Evolutionary conservation across 2,888 invertebrate genomes (phyloP).

Genomic region (Dermolepida albohirtum): DNA sequence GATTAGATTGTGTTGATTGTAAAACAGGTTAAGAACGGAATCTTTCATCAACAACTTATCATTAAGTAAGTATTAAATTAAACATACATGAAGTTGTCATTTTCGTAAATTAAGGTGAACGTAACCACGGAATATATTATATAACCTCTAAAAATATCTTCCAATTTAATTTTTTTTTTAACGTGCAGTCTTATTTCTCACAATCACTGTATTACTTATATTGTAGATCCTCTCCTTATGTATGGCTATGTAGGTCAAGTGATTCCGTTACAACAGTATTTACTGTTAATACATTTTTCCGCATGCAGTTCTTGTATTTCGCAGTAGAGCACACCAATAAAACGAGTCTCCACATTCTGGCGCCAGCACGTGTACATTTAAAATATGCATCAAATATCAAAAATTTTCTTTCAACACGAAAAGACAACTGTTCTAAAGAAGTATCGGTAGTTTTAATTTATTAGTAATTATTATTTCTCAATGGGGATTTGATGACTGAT

Average conservation of each 20-base stretch:
- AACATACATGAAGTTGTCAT: constrained; percentile 1
- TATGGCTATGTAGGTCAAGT: constrained; percentile 43
- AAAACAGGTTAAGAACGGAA: constrained; percentile 33
- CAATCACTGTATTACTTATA: constrained; percentile 15
- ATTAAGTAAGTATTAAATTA: constrained; percentile 15
- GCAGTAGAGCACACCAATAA: constrained; percentile 14
- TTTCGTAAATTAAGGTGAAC: constrained; percentile 21
- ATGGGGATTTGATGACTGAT: neutral
- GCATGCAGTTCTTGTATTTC: constrained; percentile 21
- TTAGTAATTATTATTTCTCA: neutral
- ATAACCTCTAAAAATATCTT: constrained; percentile 14
- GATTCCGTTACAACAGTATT: constrained; percentile 44
- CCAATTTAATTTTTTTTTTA: neutral
- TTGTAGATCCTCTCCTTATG: constrained; percentile 26
- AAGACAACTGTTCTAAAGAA: neutral
- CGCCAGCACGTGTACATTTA: constrained; percentile 28
- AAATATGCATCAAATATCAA: constrained; percentile 32
- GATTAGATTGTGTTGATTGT: neutral
- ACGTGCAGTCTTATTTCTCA: constrained; percentile 6
- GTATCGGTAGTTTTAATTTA: neutral
- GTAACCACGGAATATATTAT: constrained; percentile 11
- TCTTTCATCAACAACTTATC: constrained; percentile 4
- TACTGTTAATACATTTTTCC: constrained; percentile 43
- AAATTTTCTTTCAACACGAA: neutral
- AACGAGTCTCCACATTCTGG: constrained; percentile 10